Evolutionary conservation across 2,113 vertebrate species (phyloP).

Genomic region (Dascyllus trimaculatus): DNA sequence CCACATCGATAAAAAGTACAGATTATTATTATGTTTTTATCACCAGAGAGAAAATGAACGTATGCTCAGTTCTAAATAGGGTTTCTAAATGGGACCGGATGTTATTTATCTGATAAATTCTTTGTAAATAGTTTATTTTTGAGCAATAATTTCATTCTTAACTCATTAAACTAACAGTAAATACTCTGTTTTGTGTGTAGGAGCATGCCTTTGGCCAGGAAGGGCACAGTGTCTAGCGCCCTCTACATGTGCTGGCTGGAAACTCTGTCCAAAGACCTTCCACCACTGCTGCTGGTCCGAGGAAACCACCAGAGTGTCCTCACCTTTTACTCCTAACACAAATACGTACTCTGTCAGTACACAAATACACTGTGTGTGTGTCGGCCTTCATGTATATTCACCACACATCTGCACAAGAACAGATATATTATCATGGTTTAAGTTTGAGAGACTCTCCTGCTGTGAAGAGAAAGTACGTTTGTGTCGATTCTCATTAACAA

Average conservation of each 20-base stretch:
- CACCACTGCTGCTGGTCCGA: constrained; percentile 94
- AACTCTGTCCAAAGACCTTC: constrained; percentile 92
- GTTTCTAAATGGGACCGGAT: too few relatives aligned
- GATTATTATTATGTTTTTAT: too few relatives aligned
- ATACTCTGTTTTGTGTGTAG: constrained; percentile 67
- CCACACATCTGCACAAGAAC: constrained; percentile 20
- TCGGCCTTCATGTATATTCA: constrained; percentile 5
- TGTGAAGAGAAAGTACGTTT: constrained; percentile 20
- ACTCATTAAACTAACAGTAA: not conserved
- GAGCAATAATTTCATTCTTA: not conserved
- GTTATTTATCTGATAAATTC: too few relatives aligned
- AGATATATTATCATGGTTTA: not conserved
- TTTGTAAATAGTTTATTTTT: not conserved
- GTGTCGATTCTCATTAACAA: not conserved
- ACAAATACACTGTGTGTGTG: constrained; percentile 4
- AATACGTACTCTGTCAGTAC: not conserved
- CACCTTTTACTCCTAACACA: constrained; percentile 95
- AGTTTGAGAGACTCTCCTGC: constrained; percentile 21
- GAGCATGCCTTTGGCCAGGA: constrained; percentile 96
- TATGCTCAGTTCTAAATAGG: too few relatives aligned
- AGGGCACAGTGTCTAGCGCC: constrained; percentile 95
- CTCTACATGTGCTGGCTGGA: constrained; percentile 99
- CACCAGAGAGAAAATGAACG: too few relatives aligned
- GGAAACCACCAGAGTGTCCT: constrained; percentile 99
- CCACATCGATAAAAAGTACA: too few relatives aligned